Base-by-base conservation (phyloP, 2,797 vertebrate genomes). In the Lutjanus argentimaculatus region DNA sequence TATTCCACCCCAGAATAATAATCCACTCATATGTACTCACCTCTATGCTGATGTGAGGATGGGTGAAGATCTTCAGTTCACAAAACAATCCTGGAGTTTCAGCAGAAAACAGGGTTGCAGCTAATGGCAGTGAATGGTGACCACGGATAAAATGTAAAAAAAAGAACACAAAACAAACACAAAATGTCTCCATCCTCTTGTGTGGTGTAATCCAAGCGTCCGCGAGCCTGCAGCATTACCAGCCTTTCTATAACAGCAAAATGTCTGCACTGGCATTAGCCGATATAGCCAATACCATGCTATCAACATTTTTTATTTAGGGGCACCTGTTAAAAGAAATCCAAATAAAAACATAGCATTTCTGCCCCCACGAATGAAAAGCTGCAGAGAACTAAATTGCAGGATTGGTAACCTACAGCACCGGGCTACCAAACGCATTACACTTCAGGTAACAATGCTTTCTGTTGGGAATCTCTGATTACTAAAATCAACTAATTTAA, bases 271-370 rank as follows among this genome's bases (percentile, higher is more conserved):
- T 75, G 80, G 79, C 68, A 82, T 89, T 72, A 83, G 80, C 22
- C n/a, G n/a, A n/a, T n/a, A n/a, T n/a, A n/a, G n/a, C n/a, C n/a
- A 30, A 87, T 71, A 77, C 22, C 67, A 78, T 75, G 81, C 83
- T 74, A 58, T 48, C 25, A 69, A 49, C 65, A 42, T 64, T 85
- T 86, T 78, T 63, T 78, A 75, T 66, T 46, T 42, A 42, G 80
- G 86, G 86, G 68, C 65, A 72, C 56, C 79, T 84, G 85, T 91
- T 95, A 93, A 95, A 95, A 95, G 66, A 79, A 87, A 91, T 90
- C 84, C 88, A 92, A 95, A 92, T 91, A 93, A 95, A 81, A 93
- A 91, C 80, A 72, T 62, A 82, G 82, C 85, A 82, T 89, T 82
- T 79, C 25, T 79, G 73, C 77, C 89, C 80, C 75, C 74, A 40